Evolutionary conservation across 2,888 invertebrate species (phyloP).

Genomic region (Parnassius glacialis): DNA sequence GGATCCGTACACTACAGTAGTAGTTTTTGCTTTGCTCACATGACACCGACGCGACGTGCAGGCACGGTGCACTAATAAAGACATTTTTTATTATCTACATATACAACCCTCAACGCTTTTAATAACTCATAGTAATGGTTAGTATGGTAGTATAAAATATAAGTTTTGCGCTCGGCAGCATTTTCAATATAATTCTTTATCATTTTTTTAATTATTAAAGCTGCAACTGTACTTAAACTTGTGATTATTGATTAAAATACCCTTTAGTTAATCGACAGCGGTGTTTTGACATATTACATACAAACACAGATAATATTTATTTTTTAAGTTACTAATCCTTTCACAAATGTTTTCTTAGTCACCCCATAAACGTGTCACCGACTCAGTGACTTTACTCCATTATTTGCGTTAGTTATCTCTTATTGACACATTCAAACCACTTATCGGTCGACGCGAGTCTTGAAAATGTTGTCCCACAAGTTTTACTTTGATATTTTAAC

Average conservation of each 20-base stretch:
- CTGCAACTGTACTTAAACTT: no score
- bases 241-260: no score
- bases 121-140: no score
- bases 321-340: neutral
- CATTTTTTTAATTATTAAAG: no score
- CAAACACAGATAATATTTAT: neutral
- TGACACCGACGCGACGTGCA: constrained; percentile 8
- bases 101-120: no score
- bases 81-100: constrained; percentile 4
- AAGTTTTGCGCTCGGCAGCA: no score
- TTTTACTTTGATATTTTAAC: constrained; percentile 29
- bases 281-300: neutral
- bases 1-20: constrained; percentile 15
- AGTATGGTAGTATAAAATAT: no score
- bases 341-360: neutral
- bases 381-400: constrained; percentile 53
- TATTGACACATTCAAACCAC: constrained; percentile 71
- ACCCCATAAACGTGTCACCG: constrained; percentile 59
- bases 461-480: constrained; percentile 47
- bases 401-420: constrained; percentile 70
- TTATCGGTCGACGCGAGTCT: constrained; percentile 67
- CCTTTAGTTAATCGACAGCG: no score
- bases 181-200: no score
- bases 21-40: constrained; percentile 25
- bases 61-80: constrained; percentile 16